Conservation (phyloP, 92 coral and sea anemone genomes). For the Meandrina meandrites region DNA sequence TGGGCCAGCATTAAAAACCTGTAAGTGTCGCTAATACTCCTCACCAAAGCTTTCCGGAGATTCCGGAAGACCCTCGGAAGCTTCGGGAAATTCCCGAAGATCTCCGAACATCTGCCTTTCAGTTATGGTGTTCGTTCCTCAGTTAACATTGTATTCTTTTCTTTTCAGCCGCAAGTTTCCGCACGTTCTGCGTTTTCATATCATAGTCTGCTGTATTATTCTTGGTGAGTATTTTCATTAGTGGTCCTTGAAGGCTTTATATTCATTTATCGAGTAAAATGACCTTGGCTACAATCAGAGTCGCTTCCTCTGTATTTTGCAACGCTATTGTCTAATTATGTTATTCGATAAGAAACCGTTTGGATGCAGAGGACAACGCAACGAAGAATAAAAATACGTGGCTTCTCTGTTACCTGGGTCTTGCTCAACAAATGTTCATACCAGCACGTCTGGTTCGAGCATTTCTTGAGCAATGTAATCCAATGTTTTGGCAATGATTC, state of each 20-base stretch:
- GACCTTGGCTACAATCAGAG: too few relatives aligned
- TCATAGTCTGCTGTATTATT: conserved; percentile 75
- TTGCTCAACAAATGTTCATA: too few relatives aligned
- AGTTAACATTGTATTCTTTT: not conserved
- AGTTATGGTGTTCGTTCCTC: not conserved
- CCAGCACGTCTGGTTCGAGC: too few relatives aligned
- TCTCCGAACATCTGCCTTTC: not conserved
- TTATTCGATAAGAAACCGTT: too few relatives aligned
- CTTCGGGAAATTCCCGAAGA: not conserved
- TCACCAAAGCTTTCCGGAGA: not conserved
- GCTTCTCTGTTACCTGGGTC: too few relatives aligned
- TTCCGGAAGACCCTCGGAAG: not conserved
- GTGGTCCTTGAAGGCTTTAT: not conserved
- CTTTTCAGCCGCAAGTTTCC: conserved; percentile 83
- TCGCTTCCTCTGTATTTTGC: too few relatives aligned
- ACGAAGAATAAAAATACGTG: too few relatives aligned
- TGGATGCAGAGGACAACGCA: too few relatives aligned
- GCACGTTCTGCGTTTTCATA: conserved; percentile 85
- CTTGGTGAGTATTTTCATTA: conserved; percentile 60
- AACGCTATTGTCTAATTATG: too few relatives aligned
- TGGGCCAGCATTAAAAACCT: conserved; percentile 77
- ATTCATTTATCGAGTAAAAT: too few relatives aligned
- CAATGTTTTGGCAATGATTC: too few relatives aligned
- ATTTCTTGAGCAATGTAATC: too few relatives aligned
- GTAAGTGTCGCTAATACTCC: conserved; percentile 27